Conservation (phyloP, 2,113 vertebrate species). For the Psephotus haematonotus region DNA sequence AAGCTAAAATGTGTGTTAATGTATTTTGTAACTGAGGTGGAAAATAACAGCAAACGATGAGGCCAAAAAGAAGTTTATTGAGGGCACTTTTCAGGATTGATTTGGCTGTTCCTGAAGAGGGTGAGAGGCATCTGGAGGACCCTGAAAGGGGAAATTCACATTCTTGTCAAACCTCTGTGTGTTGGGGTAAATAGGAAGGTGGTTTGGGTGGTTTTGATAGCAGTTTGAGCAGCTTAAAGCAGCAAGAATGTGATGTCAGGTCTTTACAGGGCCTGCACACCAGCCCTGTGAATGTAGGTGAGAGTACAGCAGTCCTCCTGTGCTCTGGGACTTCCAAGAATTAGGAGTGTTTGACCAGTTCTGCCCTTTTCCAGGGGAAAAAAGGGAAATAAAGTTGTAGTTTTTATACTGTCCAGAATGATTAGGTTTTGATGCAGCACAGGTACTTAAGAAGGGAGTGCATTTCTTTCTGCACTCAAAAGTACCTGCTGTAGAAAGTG, state of each 20-base stretch:
- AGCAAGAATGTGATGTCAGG: accelerated
- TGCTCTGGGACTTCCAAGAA: neutral
- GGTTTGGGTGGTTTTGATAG: neutral
- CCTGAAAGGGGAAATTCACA: accelerated
- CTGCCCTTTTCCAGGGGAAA: neutral
- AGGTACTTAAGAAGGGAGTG: neutral
- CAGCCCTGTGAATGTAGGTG: too few species aligned
- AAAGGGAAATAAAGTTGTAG: neutral
- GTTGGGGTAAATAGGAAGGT: neutral
- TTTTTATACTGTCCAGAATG: neutral
- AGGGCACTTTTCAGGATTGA: neutral
- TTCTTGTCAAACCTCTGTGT: accelerated
- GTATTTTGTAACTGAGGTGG: neutral
- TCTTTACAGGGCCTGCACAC: neutral
- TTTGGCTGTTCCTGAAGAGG: neutral
- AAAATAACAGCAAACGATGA: neutral
- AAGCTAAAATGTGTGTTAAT: neutral
- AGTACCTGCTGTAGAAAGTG: neutral
- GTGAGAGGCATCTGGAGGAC: too few species aligned
- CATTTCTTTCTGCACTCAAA: neutral
- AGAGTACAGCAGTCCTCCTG: neutral
- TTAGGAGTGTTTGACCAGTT: neutral
- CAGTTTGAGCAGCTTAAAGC: neutral
- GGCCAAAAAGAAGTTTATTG: neutral
- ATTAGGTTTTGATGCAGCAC: neutral